Evolutionary conservation across 1,140 invertebrate genomes (phyloP), one percentile per base, ranked within the genome.

Genomic region (Anagrus nilaparvatae): DNA sequence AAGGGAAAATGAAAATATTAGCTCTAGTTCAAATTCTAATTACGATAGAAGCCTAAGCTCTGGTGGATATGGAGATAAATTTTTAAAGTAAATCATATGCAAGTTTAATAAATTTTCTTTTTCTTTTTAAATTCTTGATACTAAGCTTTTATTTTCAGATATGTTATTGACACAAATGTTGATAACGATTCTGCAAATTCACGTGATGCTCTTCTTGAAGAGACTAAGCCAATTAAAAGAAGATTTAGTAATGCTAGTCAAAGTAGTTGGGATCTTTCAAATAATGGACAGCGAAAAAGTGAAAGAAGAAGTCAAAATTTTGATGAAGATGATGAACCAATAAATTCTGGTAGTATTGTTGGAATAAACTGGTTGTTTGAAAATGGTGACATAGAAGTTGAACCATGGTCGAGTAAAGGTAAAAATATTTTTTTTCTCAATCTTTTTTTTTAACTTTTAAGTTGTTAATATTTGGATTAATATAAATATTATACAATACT

Each of bases 311-410:
- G 6, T 6, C 7, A 30, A 30, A 9, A 30, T n/a, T 33, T 40
- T 10, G 50, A 52, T 5, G 61, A 55, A 18, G 37, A 51, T 5
- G 63, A 67, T 14, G 65, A 67, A 32, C 57, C 61, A 8, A 39
- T 55, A 3, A 64, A 62, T 33, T 48, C 56, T 1, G 63, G 59
- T 20, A 67, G 63, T 28, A 50, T 67, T 13, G 67, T 68, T 32
- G 73, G 71, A 6, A 60, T 75, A 19, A 63, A 72, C 47, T 70
- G 70, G 66, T 56, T 75, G 1, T 75, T 74, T 48, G 70, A 71
- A 18, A 63, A 70, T 31, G 63, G 62, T 5, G 66, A 72, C 33
- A 59, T 48, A 24, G 45, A 49, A 6, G 52, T 59, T 28, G 65
- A 67, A 24, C 49, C 59, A 27, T 65, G 65, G 61, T 41, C 57